Conservation (phyloP, 2,113 vertebrate species). For the Sapayoa aenigma region DNA sequence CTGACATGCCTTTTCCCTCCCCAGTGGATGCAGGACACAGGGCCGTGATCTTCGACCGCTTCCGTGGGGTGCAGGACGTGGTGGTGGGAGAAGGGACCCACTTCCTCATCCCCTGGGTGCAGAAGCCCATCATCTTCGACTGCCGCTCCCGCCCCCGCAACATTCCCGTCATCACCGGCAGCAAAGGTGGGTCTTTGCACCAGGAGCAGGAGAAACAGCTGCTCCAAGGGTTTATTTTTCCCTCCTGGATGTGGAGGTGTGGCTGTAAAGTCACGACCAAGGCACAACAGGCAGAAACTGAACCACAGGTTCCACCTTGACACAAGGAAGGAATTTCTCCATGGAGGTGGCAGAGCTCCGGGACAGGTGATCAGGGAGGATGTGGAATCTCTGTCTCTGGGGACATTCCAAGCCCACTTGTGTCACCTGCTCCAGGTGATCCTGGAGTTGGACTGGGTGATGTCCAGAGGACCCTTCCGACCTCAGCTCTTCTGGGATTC, state of each 20-base stretch:
- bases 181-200: slow-evolving; percentile 85
- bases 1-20: neutral
- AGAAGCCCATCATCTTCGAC: slow-evolving; percentile 94
- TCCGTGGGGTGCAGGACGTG: slow-evolving; percentile 86
- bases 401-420: accelerated
- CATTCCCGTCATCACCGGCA: slow-evolving; percentile 93
- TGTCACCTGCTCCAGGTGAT: no score
- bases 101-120: slow-evolving; percentile 97
- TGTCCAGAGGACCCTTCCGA: neutral
- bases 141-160: slow-evolving; percentile 96
- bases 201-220: accelerated
- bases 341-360: neutral
- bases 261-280: accelerated
- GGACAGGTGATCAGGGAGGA: neutral
- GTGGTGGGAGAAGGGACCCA: slow-evolving; percentile 94
- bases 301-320: accelerated
- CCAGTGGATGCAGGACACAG: slow-evolving; percentile 93
- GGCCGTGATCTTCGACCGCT: slow-evolving; percentile 94
- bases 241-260: accelerated
- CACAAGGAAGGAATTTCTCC: neutral
- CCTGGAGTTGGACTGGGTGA: neutral
- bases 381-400: neutral
- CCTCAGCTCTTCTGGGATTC: neutral
- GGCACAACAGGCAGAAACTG: accelerated
- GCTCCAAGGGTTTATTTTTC: accelerated